These are phyloP conservation scores for Aptenodytes forsteri DNA, from an alignment of 2,113 vertebrate genomes.

Conservation along the genomic window DNA sequence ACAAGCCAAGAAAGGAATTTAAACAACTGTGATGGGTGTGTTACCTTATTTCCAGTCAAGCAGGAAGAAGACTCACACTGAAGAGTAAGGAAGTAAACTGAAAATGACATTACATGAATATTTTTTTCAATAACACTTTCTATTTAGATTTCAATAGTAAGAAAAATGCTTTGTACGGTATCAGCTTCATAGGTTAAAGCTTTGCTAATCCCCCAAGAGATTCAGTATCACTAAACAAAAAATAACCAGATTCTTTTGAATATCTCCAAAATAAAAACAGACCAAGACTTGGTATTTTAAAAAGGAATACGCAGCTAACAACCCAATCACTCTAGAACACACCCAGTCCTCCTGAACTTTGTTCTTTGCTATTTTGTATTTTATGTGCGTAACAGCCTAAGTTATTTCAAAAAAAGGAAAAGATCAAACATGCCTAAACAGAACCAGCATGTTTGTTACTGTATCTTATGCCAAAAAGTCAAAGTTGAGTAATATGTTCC, in stretches of 20 bases:
- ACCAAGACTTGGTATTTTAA: background rate
- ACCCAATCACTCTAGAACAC: background rate
- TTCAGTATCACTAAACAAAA: background rate
- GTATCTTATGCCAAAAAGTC: background rate
- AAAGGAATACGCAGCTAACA: background rate
- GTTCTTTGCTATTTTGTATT: background rate
- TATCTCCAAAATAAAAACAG: background rate
- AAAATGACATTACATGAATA: background rate
- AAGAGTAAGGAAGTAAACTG: background rate
- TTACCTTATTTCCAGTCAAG: background rate
- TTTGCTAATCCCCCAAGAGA: background rate
- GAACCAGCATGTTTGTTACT: background rate
- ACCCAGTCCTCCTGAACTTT: background rate
- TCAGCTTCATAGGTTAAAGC: background rate
- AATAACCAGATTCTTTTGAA: background rate
- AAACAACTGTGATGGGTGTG: background rate
- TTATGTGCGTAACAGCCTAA: background rate
- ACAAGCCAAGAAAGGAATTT: background rate
- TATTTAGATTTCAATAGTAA: background rate
- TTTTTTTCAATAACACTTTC: background rate
- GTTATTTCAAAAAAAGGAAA: background rate
- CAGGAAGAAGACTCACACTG: background rate
- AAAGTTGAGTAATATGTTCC: background rate
- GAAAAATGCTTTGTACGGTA: background rate
- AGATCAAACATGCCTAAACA: background rate